Evolutionary conservation across 2,888 invertebrate genomes (phyloP), one percentile per base, ranked within the genome.

Genomic region (Blastobasis lacticolella): DNA sequence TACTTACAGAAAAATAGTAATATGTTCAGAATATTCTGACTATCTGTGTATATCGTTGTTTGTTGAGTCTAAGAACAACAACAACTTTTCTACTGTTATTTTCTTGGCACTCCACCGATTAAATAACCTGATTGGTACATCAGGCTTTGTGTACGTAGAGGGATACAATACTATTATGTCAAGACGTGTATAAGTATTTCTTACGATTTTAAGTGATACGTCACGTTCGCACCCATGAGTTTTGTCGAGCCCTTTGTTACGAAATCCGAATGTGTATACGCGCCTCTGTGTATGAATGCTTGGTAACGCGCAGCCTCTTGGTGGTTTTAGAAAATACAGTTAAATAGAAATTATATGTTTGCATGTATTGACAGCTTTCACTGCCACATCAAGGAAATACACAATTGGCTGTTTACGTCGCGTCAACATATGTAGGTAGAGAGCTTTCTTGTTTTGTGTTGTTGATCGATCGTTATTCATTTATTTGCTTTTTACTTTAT

Each of bases 321-420:
- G 44, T 38, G 38, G 44, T 46, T 50, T 51, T 53, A 51, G 51
- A 51, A 56, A 56, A 50, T 50, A 49, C 38, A 49, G 36, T 54
- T 54, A 47, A 48, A 52, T 49, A 45, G 41, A 55, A 37, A 49
- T 54, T 48, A 49, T 51, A 47, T 49, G 50, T 44, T 23, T 23
- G 23, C 23, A 50, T 48, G 57, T 51, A 55, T 50, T 52, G 50
- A 49, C 50, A 53, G 57, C 64, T 64, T 64, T 66, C 66, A 54
- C 61, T 56, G 36, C 41, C 52, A 56, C 52, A 53, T 53, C 58
- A 56, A 57, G 58, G 57, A 58, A 61, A 64, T 58, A 58, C 56
- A 64, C 61, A 60, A 61, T 63, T 56, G 56, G 52, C 52, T 49
- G 56, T 60, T 58, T 59, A 57, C 56, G 53, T 53, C 51, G 23